A percentile compares a stretch with the other conserved stretches of the same genome.
phyloP scores from a whole-genome alignment of 2,113 vertebrate genomes.

The Oncorhynchus mykiss region DNA sequence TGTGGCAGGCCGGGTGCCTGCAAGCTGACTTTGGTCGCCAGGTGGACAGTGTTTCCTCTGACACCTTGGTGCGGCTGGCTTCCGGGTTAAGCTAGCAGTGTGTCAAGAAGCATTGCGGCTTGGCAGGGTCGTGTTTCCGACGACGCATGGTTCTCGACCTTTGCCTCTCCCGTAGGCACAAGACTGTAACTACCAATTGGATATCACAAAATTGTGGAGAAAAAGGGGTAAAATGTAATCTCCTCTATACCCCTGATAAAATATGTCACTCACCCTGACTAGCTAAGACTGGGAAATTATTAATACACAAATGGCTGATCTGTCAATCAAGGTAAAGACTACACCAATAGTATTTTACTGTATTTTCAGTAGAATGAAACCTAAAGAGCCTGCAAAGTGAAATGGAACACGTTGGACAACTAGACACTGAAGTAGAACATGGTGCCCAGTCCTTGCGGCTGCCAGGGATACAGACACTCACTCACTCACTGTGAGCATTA shows the following conservation, averaged over 20 bases:
- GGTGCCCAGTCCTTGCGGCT: not conserved
- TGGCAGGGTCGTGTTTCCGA: too few species aligned
- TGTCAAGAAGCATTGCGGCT: too few species aligned
- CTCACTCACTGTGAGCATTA: slow-evolving; percentile 47
- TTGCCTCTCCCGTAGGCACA: too few species aligned
- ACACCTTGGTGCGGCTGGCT: too few species aligned
- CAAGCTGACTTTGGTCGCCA: too few species aligned
- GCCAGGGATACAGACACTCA: slow-evolving; percentile 40
- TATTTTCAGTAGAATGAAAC: slow-evolving; percentile 26
- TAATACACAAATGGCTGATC: not conserved
- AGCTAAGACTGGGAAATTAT: not conserved
- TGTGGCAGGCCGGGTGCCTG: too few species aligned
- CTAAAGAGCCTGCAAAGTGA: slow-evolving; percentile 41
- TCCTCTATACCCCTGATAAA: not conserved
- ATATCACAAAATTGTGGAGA: too few species aligned
- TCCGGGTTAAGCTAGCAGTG: too few species aligned
- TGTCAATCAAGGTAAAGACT: not conserved
- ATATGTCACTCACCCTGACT: not conserved
- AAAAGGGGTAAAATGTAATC: too few species aligned
- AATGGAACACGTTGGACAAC: slow-evolving; percentile 56
- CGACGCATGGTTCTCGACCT: too few species aligned
- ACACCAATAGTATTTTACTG: not conserved
- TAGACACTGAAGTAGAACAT: slow-evolving; percentile 54
- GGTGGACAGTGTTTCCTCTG: too few species aligned
- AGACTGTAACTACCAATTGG: too few species aligned